A percentile compares a stretch with the other conserved stretches of the same genome.
phyloP scores from a whole-genome alignment of 1,140 invertebrate species.

The Hylaeus volcanicus region DNA sequence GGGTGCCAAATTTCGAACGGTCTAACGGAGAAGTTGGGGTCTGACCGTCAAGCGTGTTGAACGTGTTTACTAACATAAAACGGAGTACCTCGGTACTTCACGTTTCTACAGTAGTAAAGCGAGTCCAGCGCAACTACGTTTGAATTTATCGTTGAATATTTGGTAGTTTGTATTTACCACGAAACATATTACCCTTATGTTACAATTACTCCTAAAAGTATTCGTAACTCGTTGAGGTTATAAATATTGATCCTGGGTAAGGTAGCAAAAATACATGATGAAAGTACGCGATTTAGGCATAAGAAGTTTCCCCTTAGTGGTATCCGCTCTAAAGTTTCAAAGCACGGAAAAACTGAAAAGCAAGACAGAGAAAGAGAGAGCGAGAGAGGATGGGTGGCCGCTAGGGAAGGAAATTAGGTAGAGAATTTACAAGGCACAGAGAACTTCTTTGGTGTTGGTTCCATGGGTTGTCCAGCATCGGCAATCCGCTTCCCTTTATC shows the following conservation, averaged over 20 bases:
- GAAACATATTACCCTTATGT: too few species aligned
- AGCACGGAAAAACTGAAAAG: not conserved
- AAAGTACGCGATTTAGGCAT: not conserved
- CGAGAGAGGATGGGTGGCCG: conserved; percentile 20
- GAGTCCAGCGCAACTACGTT: too few species aligned
- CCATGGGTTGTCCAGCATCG: conserved; percentile 55
- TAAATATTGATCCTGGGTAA: not conserved
- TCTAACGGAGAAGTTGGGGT: too few species aligned
- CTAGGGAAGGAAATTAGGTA: conserved; percentile 24
- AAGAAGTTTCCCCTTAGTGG: conserved; percentile 28
- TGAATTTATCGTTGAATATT: too few species aligned
- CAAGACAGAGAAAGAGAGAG: not conserved
- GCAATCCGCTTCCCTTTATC: conserved; percentile 30
- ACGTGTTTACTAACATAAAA: too few species aligned
- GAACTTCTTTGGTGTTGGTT: conserved; percentile 53
- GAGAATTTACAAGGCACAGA: conserved; percentile 42
- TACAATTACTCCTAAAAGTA: not conserved
- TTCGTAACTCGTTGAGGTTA: conserved; percentile 12
- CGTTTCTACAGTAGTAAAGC: too few species aligned
- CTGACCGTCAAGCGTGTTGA: too few species aligned
- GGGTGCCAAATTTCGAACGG: too few species aligned
- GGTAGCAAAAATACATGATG: not conserved
- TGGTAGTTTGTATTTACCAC: too few species aligned
- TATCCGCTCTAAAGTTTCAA: conserved; percentile 14
- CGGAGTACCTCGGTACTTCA: too few species aligned